phyloP scores from a whole-genome alignment of 2,888 invertebrate species.

The Strigamia crassipes region DNA sequence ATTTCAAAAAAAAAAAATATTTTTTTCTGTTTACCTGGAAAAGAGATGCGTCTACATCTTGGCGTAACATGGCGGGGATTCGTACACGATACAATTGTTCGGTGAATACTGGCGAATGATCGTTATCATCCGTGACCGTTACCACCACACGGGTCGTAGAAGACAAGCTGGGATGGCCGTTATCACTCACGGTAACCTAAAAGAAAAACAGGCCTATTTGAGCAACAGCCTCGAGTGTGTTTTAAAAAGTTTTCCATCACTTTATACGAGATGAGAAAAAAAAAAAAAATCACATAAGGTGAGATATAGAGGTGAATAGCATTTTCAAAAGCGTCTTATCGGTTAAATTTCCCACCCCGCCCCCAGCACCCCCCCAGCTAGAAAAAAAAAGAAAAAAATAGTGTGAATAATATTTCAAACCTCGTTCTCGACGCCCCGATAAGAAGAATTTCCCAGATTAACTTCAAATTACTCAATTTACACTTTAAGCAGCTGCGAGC shows the following conservation, averaged over 20 bases:
- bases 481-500: neutral
- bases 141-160: conserved; percentile 58
- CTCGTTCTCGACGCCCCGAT: neutral
- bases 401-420: conserved; percentile 24
- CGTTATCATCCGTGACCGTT: conserved; percentile 51
- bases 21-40: conserved; percentile 50
- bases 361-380: neutral
- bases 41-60: conserved; percentile 52
- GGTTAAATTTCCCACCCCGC: neutral
- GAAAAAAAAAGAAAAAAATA: neutral
- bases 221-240: conserved; percentile 51
- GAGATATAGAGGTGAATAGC: conserved; percentile 50
- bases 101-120: conserved; percentile 48
- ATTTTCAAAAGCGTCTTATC: conserved; percentile 19
- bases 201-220: conserved; percentile 49
- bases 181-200: conserved; percentile 59
- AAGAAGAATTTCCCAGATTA: conserved; percentile 1
- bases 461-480: conserved; percentile 35
- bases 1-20: too few species aligned
- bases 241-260: conserved; percentile 55
- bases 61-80: conserved; percentile 64
- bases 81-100: conserved; percentile 60
- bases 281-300: conserved; percentile 50
- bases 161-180: conserved; percentile 57
- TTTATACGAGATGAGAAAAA: neutral